Evolutionary conservation across 92 coral and sea anemone genomes (phyloP).

Genomic region (Zoanthus sansibaricus): DNA sequence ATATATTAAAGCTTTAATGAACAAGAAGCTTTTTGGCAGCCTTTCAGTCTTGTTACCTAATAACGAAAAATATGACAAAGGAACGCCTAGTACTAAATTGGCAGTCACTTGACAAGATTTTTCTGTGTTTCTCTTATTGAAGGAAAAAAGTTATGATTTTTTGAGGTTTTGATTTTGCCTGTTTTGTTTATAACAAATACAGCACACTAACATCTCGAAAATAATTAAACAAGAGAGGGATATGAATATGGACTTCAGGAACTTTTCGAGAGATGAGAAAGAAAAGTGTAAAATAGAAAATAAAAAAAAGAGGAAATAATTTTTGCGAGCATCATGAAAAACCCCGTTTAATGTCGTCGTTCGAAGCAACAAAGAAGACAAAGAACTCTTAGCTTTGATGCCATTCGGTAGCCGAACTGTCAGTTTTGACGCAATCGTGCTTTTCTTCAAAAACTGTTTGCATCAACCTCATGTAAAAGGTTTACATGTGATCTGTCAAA

Average conservation of each 20-base stretch:
- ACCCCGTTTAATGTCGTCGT: too few relatives aligned
- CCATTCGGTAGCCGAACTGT: neutral
- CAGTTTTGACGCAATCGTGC: neutral
- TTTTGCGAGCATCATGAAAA: too few relatives aligned
- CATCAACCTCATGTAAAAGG: neutral
- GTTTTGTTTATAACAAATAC: neutral
- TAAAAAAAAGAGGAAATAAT: neutral
- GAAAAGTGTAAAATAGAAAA: too few relatives aligned
- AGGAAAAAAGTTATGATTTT: neutral
- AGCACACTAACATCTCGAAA: neutral
- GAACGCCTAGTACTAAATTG: neutral
- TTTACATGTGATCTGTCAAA: neutral
- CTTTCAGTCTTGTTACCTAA: slow-evolving; percentile 17
- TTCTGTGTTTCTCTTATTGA: neutral
- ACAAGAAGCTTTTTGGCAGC: slow-evolving; percentile 22
- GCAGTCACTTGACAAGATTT: neutral
- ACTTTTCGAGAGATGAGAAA: slow-evolving; percentile 6
- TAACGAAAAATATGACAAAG: neutral
- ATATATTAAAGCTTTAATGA: slow-evolving; percentile 32
- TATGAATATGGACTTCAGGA: slow-evolving; percentile 3
- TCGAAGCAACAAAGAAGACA: neutral
- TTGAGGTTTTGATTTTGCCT: neutral
- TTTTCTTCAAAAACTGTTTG: neutral
- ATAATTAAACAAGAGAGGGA: slow-evolving; percentile 10
- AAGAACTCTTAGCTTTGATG: too few relatives aligned